Evolutionary conservation across 2,888 invertebrate genomes (phyloP), one percentile per base, ranked within the genome.

Genomic region (Phaonia tiefii): DNA sequence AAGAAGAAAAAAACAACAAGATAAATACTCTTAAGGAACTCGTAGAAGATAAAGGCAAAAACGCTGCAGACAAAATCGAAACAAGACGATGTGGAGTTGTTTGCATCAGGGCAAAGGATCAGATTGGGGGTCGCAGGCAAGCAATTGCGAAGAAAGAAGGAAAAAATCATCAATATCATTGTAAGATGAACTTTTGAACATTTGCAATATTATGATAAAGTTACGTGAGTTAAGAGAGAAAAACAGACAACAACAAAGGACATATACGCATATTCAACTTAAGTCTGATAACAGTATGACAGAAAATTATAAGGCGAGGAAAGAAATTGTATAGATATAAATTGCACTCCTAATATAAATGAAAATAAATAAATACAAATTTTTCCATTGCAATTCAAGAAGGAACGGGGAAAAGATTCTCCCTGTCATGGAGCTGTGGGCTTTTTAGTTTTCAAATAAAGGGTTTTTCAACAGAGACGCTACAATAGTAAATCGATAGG

Each of bases 1-100:
- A 15, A 49, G 11, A 25, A 67, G 46, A 13, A 22, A 20, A 42
- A 22, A 17, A 56, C 20, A 25, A 49, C 17, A 71, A 71, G 58
- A 71, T 71, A 71, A 71, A 71, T 71, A 71, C 49, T 71, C 71
- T 71, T 71, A 71, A 71, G 72, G 49, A 72, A 72, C 72, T 72
- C 60, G 3, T 31, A 8, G 63, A 8, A 20, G 17, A n/a, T 8
- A 7, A 3, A 31, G 15, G 10, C 2, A 5, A 39, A 60, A 60
- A 37, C n/a, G 37, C 37, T 49, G 4, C 60, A 39, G 10, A 42
- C 39, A 1, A 63, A 63, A 63, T 42, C 42, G 39, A 56, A 69
- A 69, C 69, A 69, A 69, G 54, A 54, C 20, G 69, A 54, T 69
- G 42, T 56, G 42, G 54, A 69, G 39, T 54, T 69, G 51, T 51